Evolutionary conservation across 2,888 invertebrate species (phyloP).

Genomic region (Byasa hedistus): DNA sequence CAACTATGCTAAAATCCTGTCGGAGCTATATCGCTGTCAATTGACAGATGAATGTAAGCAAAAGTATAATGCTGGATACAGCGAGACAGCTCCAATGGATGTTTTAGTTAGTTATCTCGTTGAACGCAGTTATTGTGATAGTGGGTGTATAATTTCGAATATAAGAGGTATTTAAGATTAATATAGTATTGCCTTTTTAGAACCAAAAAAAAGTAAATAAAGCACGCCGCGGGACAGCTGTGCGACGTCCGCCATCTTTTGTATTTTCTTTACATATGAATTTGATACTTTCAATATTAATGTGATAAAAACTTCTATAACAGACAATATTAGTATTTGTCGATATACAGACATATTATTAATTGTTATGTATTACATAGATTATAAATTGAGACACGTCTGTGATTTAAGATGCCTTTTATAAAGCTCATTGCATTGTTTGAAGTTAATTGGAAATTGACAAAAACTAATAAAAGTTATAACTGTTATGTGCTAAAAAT

Average conservation of each 20-base stretch:
- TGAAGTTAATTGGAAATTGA: too few relatives aligned
- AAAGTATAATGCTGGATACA: not conserved
- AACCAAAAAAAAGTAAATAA: conserved; percentile 14
- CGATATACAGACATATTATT: too few relatives aligned
- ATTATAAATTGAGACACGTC: conserved; percentile 23
- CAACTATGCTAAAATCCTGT: not conserved
- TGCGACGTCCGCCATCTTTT: too few relatives aligned
- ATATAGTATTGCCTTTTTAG: conserved; percentile 14
- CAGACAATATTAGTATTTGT: too few relatives aligned
- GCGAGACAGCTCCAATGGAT: conserved; percentile 20
- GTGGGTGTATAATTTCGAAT: conserved; percentile 32
- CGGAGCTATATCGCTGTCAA: conserved; percentile 10
- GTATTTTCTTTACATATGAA: too few relatives aligned
- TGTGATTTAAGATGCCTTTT: conserved; percentile 24
- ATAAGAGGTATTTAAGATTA: conserved; percentile 31
- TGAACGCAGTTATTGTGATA: conserved; percentile 33
- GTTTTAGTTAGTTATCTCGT: conserved; percentile 3
- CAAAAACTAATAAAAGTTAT: too few relatives aligned
- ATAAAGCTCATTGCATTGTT: not conserved
- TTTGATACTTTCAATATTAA: too few relatives aligned
- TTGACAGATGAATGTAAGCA: not conserved
- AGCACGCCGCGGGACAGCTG: not conserved
- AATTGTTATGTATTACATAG: conserved; percentile 10
- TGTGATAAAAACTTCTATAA: too few relatives aligned
- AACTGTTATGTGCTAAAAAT: too few relatives aligned